These are phyloP conservation scores for Agonopterix alstromeriana DNA, from an alignment of 2,888 invertebrate genomes.

Conservation along the genomic window DNA sequence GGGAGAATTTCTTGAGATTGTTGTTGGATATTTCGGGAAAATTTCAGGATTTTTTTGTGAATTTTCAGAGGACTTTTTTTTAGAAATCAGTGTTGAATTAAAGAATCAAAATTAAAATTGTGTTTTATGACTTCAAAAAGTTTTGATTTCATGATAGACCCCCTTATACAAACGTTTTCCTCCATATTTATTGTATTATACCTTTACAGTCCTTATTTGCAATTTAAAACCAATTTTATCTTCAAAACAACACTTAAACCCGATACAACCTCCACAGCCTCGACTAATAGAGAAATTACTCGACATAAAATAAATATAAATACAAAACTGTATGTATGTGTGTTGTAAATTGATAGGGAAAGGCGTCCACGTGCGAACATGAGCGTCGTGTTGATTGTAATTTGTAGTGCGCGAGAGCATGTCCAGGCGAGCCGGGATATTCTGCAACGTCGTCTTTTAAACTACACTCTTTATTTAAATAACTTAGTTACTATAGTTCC, in stretches of 20 bases:
- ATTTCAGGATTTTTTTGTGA: too few relatives aligned
- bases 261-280: neutral
- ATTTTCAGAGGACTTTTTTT: too few relatives aligned
- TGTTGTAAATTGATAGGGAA: constrained; percentile 66
- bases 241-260: neutral
- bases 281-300: constrained; percentile 70
- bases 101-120: too few relatives aligned
- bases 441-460: constrained; percentile 30
- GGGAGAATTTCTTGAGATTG: too few relatives aligned
- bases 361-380: constrained; percentile 66
- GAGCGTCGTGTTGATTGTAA: constrained; percentile 72
- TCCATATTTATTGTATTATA: too few relatives aligned
- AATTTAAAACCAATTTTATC: neutral
- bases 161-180: too few relatives aligned
- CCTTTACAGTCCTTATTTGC: too few relatives aligned
- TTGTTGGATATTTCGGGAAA: too few relatives aligned
- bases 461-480: neutral
- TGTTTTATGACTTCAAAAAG: too few relatives aligned
- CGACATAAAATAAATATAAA: constrained; percentile 56
- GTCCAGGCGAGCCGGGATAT: constrained; percentile 35
- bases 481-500: too few relatives aligned
- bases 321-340: constrained; percentile 26
- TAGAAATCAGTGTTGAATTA: too few relatives aligned
- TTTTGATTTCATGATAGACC: too few relatives aligned
- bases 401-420: constrained; percentile 68